phyloP scores from a whole-genome alignment of 1,140 invertebrate species.

The Pteromalus puparum region DNA sequence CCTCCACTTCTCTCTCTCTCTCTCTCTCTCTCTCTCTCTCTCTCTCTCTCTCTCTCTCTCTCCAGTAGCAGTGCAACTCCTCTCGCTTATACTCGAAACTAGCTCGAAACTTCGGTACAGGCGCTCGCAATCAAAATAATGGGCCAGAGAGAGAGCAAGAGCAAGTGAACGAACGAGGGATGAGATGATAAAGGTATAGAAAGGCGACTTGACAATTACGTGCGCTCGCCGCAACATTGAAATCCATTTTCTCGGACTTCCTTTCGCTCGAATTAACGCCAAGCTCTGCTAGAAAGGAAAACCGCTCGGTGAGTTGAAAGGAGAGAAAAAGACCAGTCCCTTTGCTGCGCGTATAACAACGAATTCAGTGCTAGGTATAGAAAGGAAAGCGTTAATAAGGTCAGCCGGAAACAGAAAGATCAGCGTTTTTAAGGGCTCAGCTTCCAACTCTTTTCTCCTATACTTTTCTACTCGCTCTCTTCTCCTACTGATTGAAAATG shows the following conservation, averaged over 20 bases:
- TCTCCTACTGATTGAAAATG: conserved; percentile 63
- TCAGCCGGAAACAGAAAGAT: conserved; percentile 56
- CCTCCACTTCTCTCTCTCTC: neutral
- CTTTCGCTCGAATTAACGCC: conserved; percentile 1
- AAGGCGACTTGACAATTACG: conserved; percentile 34
- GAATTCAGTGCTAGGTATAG: neutral
- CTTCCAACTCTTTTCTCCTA: neutral
- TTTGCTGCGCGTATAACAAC: conserved; percentile 2
- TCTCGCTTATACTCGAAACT: conserved; percentile 1
- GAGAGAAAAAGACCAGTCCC: neutral
- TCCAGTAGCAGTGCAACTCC: neutral
- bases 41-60: neutral
- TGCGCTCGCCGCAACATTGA: conserved; percentile 45
- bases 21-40: neutral
- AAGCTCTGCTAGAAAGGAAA: neutral
- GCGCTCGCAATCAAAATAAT: conserved; percentile 46
- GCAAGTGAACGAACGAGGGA: neutral
- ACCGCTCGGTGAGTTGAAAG: neutral
- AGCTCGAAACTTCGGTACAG: conserved; percentile 21
- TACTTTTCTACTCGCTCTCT: too few species aligned
- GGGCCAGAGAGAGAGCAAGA: neutral
- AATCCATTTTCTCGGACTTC: conserved; percentile 55
- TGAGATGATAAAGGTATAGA: conserved; percentile 35
- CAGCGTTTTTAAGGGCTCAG: conserved; percentile 51
- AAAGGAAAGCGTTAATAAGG: conserved; percentile 9